A percentile compares a stretch with the other conserved stretches of the same genome.
Conservation (phyloP, 2,113 vertebrate species). For the Girardinichthys multiradiatus region DNA sequence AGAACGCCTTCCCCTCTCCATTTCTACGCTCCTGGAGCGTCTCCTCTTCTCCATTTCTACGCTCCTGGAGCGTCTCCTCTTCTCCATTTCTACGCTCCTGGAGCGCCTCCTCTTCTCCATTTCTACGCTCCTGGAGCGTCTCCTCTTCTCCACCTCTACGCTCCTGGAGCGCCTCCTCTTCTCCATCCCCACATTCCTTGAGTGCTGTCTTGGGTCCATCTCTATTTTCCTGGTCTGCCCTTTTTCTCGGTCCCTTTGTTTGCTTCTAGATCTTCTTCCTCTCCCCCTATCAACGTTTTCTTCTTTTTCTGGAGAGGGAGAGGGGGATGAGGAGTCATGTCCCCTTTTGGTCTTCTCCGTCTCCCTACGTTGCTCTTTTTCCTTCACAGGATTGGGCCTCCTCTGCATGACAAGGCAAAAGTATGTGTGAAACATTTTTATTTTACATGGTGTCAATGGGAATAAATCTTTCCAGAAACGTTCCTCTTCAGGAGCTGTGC, state of each 20-base stretch:
- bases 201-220: constrained; percentile 20
- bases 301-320: constrained; percentile 39
- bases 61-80: constrained; percentile 30
- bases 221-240: constrained; percentile 27
- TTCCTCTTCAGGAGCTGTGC: too few relatives aligned
- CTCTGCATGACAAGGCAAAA: constrained; percentile 44
- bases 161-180: constrained; percentile 14
- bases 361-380: constrained; percentile 40
- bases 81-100: constrained; percentile 32
- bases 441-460: too few relatives aligned
- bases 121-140: constrained; percentile 10
- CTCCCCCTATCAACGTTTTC: constrained; percentile 41
- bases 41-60: constrained; percentile 9
- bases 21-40: constrained; percentile 25
- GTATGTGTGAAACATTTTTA: neutral
- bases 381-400: constrained; percentile 41
- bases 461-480: neutral
- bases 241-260: constrained; percentile 1
- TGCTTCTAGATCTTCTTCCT: constrained; percentile 23
- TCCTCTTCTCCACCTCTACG: neutral
- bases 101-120: constrained; percentile 5
- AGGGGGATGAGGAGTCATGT: constrained; percentile 60
- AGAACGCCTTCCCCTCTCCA: constrained; percentile 8
- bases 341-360: constrained; percentile 50
- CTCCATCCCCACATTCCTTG: constrained; percentile 13